Base-by-base conservation (phyloP, 2,797 vertebrate species). In the Alauda arvensis region DNA sequence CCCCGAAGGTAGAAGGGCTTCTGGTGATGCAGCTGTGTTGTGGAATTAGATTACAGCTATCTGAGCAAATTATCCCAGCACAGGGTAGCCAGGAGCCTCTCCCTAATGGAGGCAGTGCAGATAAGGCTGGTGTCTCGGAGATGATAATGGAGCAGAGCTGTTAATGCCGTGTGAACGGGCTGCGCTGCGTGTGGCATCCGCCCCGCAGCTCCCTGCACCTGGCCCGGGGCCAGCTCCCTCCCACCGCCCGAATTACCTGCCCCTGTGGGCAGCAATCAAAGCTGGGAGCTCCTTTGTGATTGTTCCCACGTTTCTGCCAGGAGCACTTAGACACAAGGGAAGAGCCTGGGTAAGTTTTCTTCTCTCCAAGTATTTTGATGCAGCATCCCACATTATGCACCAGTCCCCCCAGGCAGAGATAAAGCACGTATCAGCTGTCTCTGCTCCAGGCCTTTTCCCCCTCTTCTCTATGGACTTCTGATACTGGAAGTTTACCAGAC, bases 41-140 rank as follows among this genome's bases (percentile, higher is more conserved):
- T 12, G 91, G 91, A 96, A 96, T 92, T 95, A 91, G 94, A 95
- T 97, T 96, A 96, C 61, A 39, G 45, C 92, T 95, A 94, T 97
- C 94, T 93, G 95, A 95, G 91, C 92, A 92, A 95, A 95, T 96
- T 92, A 97, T 91, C 91, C 95, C 42, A 77, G 91, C 88, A 15
- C 85, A 92, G 92, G 77, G 78, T 66, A 91, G 95, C 81, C 93
- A 92, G 93, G 74, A 95, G 94, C 92, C 85, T 94, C 90, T 95
- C 91, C 82, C 91, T 96, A 96, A 96, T 96, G 95, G 94, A 95
- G 83, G 78, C 57, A 40, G 26, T 28, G 85, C 85, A 94, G 95
- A 96, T 96, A 95, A 95, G 86, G 71, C 88, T 79, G 85, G 85
- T 87, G 77, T 89, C 86, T 74, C 20, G 0, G 37, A 87, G 87